Conservation (phyloP, 2,113 vertebrate genomes). For the Dissostichus mawsoni region DNA sequence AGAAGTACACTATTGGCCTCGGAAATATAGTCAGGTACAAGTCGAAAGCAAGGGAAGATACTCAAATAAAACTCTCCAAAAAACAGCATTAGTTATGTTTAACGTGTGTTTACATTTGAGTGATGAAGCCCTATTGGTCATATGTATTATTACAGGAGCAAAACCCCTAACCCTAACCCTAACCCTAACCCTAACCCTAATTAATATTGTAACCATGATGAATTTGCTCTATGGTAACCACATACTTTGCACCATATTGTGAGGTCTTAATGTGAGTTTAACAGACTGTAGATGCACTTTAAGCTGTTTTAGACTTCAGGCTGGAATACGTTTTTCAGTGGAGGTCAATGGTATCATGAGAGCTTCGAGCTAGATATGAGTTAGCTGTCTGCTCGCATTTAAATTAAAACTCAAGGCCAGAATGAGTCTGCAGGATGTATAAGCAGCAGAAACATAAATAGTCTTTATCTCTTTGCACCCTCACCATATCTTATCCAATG, state of each 20-base stretch:
- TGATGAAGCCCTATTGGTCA: too few species aligned
- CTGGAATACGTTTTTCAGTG: background rate
- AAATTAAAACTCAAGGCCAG: background rate
- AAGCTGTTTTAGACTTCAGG: constrained; percentile 1
- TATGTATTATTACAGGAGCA: too few species aligned
- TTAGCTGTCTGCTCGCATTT: background rate
- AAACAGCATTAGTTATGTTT: too few species aligned
- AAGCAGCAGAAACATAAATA: background rate
- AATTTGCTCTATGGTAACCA: background rate
- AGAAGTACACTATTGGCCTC: too few species aligned
- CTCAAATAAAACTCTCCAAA: too few species aligned
- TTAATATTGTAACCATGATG: background rate
- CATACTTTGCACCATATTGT: background rate
- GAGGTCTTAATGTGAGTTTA: too few species aligned
- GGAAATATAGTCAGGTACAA: too few species aligned
- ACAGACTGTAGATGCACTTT: background rate
- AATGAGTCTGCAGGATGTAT: background rate
- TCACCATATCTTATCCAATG: background rate
- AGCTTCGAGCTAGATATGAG: background rate
- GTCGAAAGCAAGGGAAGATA: too few species aligned
- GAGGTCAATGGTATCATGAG: background rate
- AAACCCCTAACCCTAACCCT: too few species aligned
- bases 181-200: too few species aligned
- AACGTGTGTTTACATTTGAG: too few species aligned
- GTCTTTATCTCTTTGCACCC: background rate